Conservation (phyloP, 1,140 invertebrate species). For the Octopus bimaculoides region DNA sequence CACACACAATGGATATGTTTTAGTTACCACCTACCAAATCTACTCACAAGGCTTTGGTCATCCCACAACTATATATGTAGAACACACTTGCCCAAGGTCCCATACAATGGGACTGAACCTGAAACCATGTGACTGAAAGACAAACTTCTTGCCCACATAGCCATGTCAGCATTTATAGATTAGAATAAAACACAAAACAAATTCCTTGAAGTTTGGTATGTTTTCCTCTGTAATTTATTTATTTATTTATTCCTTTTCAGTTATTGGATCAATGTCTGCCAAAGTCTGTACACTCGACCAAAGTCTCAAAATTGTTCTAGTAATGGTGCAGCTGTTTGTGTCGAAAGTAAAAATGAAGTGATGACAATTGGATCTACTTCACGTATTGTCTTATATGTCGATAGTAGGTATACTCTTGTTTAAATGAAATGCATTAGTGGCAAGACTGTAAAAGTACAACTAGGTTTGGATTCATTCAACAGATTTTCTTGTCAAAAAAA, state of each 20-base stretch:
- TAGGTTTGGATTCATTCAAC: background rate
- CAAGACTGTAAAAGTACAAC: background rate
- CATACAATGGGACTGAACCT: too few species aligned
- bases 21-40: too few species aligned
- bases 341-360: background rate
- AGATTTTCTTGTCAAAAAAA: background rate
- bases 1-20: too few species aligned
- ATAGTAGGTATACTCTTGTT: background rate
- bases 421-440: background rate
- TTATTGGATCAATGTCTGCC: constrained; percentile 3
- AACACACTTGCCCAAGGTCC: too few species aligned
- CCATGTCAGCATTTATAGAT: too few species aligned
- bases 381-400: background rate
- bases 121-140: too few species aligned
- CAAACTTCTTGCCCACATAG: too few species aligned
- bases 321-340: background rate
- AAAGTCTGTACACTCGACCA: background rate
- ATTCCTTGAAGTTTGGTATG: too few species aligned
- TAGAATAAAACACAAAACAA: too few species aligned
- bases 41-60: too few species aligned
- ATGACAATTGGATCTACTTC: background rate
- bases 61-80: too few species aligned
- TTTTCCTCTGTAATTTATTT: too few species aligned
- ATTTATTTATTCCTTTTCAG: background rate
- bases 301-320: background rate